Conservation (phyloP, 2,797 vertebrate genomes). For the Lateolabrax maculatus region DNA sequence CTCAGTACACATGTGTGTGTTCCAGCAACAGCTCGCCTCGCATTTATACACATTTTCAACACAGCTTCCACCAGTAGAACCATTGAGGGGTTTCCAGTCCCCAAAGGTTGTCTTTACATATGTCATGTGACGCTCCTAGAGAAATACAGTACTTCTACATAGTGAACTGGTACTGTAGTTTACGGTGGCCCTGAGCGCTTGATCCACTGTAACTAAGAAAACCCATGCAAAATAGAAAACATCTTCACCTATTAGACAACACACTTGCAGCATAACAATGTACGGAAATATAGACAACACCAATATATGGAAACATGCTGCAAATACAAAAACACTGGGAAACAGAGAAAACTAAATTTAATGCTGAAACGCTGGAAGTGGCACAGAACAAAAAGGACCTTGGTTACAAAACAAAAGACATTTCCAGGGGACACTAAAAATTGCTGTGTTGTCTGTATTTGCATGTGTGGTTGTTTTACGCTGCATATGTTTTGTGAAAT, state of each 20-base stretch:
- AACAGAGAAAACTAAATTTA: neutral
- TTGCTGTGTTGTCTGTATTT: neutral
- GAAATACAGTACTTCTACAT: neutral
- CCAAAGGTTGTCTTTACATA: neutral
- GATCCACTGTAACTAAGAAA: neutral
- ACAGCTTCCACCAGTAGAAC: neutral
- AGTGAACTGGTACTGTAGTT: neutral
- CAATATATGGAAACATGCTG: neutral
- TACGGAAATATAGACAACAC: neutral
- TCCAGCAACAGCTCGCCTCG: neutral
- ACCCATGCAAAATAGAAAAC: neutral
- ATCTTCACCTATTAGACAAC: neutral
- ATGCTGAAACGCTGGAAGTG: neutral
- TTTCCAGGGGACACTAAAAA: neutral
- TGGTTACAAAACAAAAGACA: neutral
- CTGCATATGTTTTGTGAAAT: too few species aligned
- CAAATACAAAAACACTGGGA: neutral
- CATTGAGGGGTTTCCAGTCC: neutral
- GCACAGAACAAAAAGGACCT: neutral
- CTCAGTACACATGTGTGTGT: conserved; percentile 2
- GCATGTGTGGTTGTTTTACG: too few species aligned
- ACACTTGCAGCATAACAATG: neutral
- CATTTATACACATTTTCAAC: neutral
- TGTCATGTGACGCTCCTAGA: neutral
- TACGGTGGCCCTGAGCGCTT: neutral